Evolutionary conservation across 2,797 vertebrate species (phyloP).

Genomic region (Fistularia tabacaria): DNA sequence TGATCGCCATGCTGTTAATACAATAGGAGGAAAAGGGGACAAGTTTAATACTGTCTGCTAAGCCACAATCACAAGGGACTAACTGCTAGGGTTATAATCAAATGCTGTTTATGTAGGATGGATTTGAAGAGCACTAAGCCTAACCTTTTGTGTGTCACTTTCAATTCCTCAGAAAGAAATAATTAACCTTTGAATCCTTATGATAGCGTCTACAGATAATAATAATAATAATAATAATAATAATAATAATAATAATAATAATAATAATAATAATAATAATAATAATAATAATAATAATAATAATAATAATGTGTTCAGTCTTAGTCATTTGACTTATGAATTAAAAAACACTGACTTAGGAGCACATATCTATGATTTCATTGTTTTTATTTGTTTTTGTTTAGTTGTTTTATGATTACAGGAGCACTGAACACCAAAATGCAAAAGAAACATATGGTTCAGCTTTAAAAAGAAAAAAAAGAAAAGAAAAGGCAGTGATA

Average conservation of each 20-base stretch:
- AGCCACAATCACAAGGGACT: constrained; percentile 75
- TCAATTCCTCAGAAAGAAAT: constrained; percentile 58
- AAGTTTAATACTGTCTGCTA: constrained; percentile 72
- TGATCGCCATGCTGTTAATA: constrained; percentile 56
- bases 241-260: constrained; percentile 53
- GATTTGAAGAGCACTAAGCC: constrained; percentile 69
- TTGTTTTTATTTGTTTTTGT: constrained; percentile 5
- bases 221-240: constrained; percentile 30
- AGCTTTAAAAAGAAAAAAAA: constrained; percentile 30
- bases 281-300: too few species aligned
- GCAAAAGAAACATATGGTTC: constrained; percentile 58
- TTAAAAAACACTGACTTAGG: constrained; percentile 17
- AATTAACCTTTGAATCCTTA: constrained; percentile 67
- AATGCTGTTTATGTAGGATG: constrained; percentile 75
- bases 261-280: too few species aligned
- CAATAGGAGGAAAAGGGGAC: constrained; percentile 59
- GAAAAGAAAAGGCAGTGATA: constrained; percentile 63
- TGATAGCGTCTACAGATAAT: constrained; percentile 68
- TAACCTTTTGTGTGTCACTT: constrained; percentile 74
- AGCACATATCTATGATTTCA: constrained; percentile 39
- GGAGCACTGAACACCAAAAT: constrained; percentile 57
- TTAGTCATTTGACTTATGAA: too few species aligned
- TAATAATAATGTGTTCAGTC: too few species aligned
- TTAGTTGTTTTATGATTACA: constrained; percentile 46
- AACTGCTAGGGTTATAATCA: constrained; percentile 69